phyloP scores from a whole-genome alignment of 2,888 invertebrate species.

The Drosophila pseudotakahashii region DNA sequence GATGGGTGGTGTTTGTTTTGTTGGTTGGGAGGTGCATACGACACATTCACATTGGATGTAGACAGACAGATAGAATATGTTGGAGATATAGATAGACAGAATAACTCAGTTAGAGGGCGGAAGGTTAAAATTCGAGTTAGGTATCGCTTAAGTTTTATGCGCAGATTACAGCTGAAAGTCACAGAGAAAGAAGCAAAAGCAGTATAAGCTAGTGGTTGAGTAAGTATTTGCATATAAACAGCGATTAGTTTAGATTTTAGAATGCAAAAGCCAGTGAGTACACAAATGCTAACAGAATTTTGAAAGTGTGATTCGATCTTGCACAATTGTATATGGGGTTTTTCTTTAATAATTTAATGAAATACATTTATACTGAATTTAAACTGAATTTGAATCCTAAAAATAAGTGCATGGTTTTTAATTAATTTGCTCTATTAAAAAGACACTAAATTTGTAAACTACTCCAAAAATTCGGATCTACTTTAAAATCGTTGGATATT shows the following conservation, averaged over 20 bases:
- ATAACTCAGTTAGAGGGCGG: slow-evolving; percentile 55
- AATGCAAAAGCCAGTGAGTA: slow-evolving; percentile 15
- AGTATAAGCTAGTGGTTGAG: slow-evolving; percentile 25
- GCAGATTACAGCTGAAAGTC: slow-evolving; percentile 75
- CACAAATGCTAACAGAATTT: neutral
- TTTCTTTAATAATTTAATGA: no score
- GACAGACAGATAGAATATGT: slow-evolving; percentile 31
- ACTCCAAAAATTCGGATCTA: no score
- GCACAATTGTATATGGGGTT: no score
- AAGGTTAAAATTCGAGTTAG: slow-evolving; percentile 34
- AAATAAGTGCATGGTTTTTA: no score
- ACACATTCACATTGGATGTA: slow-evolving; percentile 33
- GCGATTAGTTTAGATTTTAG: slow-evolving; percentile 14
- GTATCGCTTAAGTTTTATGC: slow-evolving; percentile 25
- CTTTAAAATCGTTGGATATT: no score
- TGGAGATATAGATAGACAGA: slow-evolving; percentile 47
- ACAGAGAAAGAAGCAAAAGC: slow-evolving; percentile 52
- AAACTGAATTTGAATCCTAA: no score
- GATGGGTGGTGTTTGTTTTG: slow-evolving; percentile 32
- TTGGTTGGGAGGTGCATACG: slow-evolving; percentile 46
- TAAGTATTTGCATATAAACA: slow-evolving; percentile 8
- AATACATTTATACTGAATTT: no score
- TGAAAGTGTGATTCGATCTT: no score
- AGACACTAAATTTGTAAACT: no score
- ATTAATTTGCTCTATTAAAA: no score